These are phyloP conservation scores for Steinernema hermaphroditum DNA, from an alignment of 2,888 invertebrate genomes.

Conservation along the genomic window DNA sequence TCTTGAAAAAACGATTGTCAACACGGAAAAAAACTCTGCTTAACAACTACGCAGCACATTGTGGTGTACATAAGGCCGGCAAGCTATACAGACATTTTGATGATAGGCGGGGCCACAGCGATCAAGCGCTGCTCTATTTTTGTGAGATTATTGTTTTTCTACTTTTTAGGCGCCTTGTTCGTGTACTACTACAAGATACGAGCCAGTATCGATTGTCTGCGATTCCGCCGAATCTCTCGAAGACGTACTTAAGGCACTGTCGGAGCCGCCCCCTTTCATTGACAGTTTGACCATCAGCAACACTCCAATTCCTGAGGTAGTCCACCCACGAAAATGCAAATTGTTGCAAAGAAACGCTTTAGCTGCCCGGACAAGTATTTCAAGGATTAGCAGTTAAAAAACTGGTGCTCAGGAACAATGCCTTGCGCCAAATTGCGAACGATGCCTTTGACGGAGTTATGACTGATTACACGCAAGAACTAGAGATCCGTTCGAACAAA, in stretches of 20 bases:
- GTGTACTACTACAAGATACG: slow-evolving; percentile 57
- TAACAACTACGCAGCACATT: slow-evolving; percentile 11
- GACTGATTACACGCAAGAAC: slow-evolving; percentile 48
- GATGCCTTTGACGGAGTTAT: slow-evolving; percentile 55
- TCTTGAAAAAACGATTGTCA: slow-evolving; percentile 3
- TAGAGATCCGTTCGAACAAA: slow-evolving; percentile 57
- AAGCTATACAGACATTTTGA: no score
- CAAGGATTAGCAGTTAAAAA: slow-evolving; percentile 53
- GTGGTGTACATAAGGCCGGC: no score
- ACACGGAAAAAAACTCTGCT: neutral
- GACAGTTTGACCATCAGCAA: slow-evolving; percentile 60
- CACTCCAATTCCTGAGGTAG: slow-evolving; percentile 54
- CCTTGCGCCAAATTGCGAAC: slow-evolving; percentile 50
- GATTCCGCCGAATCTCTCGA: slow-evolving; percentile 54
- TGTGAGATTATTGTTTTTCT: no score
- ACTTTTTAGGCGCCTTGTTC: slow-evolving; percentile 56
- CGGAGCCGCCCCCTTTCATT: slow-evolving; percentile 45
- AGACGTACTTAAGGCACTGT: slow-evolving; percentile 49
- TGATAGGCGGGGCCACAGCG: no score
- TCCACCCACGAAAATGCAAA: neutral
- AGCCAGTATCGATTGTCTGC: slow-evolving; percentile 57
- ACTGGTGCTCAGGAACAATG: slow-evolving; percentile 57
- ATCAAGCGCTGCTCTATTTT: no score
- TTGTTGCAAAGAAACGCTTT: slow-evolving; percentile 13
- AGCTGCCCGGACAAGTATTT: slow-evolving; percentile 58